Percentiles rank a stretch among this genome's conserved stretches.
phyloP scores from a whole-genome alignment of 2,113 vertebrate species.

The Chloropsis hardwickii region DNA sequence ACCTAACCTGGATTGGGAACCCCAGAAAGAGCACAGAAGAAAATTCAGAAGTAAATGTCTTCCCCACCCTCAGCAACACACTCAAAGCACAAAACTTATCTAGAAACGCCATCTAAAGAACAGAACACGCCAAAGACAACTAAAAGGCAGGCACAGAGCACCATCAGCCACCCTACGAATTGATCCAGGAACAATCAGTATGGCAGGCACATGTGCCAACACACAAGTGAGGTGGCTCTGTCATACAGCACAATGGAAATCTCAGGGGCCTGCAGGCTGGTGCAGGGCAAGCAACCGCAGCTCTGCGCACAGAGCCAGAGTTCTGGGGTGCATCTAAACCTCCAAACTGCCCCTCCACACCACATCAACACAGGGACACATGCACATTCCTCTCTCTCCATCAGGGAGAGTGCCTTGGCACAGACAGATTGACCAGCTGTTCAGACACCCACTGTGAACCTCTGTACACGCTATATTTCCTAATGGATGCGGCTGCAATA shows the following conservation, averaged over 20 bases:
- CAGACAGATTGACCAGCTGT: background rate
- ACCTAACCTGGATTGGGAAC: background rate
- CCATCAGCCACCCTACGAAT: background rate
- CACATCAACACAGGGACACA: background rate
- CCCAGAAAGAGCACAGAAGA: constrained; percentile 34
- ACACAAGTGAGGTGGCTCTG: background rate
- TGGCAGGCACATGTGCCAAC: fast-evolving
- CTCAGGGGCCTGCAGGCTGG: background rate
- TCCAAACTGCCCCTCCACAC: background rate
- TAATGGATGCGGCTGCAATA: background rate
- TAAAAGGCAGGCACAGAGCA: background rate
- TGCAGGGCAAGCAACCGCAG: background rate
- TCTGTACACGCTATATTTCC: background rate
- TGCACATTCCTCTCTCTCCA: background rate
- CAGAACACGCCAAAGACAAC: background rate
- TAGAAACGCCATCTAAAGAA: background rate
- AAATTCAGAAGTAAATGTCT: constrained; percentile 67
- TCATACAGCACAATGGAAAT: background rate
- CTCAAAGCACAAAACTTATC: background rate
- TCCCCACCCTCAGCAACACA: constrained; percentile 21
- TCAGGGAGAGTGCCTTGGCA: background rate
- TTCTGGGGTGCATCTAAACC: background rate
- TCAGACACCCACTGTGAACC: background rate
- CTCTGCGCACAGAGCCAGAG: background rate
- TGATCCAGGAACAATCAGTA: background rate